A percentile compares a stretch with the other conserved stretches of the same genome.
Conservation (phyloP, 2,113 vertebrate species). For the Cyrtonyx montezumae region DNA sequence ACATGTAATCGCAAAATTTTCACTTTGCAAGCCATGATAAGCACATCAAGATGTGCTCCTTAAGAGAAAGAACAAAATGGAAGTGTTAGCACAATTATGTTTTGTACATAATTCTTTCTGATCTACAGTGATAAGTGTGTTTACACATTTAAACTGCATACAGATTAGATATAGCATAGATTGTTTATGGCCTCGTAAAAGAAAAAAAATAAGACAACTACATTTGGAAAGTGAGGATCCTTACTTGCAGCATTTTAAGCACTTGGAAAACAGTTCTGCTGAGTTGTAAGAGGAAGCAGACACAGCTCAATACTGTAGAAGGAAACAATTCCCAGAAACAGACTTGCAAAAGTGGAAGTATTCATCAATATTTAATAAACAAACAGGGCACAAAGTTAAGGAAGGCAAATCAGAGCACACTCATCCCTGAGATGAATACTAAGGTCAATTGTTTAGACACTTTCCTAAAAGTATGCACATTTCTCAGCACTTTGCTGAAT, state of each 20-base stretch:
- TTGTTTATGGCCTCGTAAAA: neutral
- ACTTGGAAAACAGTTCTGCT: neutral
- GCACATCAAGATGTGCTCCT: fast-evolving
- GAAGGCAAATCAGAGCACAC: neutral
- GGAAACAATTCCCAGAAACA: neutral
- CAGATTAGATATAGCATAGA: neutral
- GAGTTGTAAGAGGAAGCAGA: neutral
- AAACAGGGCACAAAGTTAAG: neutral
- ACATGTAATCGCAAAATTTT: neutral
- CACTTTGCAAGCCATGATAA: neutral
- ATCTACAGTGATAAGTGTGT: neutral
- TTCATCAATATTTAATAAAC: neutral
- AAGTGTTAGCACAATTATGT: neutral
- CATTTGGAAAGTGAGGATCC: neutral
- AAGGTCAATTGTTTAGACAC: conserved; percentile 14
- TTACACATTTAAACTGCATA: neutral
- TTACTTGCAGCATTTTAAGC: neutral
- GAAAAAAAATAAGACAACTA: neutral
- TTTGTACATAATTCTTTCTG: fast-evolving
- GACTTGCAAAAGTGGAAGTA: neutral
- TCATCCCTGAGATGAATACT: neutral
- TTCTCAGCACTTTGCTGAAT: neutral
- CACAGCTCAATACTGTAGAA: neutral
- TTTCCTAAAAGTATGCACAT: neutral
- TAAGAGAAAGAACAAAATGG: neutral